Evolutionary conservation across 2,113 vertebrate species (phyloP).

Genomic region (Daubentonia madagascariensis): DNA sequence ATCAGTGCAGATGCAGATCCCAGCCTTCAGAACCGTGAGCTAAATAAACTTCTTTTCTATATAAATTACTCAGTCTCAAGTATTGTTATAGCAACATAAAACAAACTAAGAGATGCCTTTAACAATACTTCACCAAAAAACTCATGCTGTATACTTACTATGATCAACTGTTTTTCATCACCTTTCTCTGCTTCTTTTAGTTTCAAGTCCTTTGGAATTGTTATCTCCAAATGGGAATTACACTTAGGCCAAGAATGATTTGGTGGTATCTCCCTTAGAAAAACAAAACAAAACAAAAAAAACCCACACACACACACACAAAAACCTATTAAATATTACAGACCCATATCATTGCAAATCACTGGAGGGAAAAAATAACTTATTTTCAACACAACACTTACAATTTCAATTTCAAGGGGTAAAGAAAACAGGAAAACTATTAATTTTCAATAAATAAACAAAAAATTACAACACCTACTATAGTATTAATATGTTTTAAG

Average conservation of each 20-base stretch:
- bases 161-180: constrained; percentile 88
- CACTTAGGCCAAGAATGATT: constrained; percentile 80
- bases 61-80: background rate
- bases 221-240: constrained; percentile 84
- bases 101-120: background rate
- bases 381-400: constrained; percentile 3
- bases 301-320: no score
- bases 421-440: background rate
- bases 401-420: constrained; percentile 13
- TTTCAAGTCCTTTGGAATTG: constrained; percentile 89
- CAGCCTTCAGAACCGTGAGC: background rate
- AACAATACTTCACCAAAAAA: background rate
- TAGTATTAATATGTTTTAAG: background rate
- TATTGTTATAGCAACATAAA: background rate
- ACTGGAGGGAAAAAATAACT: background rate
- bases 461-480: background rate
- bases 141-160: constrained; percentile 84
- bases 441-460: constrained; percentile 2
- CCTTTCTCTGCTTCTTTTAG: constrained; percentile 90
- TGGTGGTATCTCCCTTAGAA: constrained; percentile 78
- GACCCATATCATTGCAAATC: constrained; percentile 3
- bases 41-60: background rate
- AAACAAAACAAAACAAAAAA: constrained; percentile 59
- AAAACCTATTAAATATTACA: constrained; percentile 24
- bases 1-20: background rate